Conservation (phyloP, 2,113 vertebrate species). For the Triplophysa dalaica region DNA sequence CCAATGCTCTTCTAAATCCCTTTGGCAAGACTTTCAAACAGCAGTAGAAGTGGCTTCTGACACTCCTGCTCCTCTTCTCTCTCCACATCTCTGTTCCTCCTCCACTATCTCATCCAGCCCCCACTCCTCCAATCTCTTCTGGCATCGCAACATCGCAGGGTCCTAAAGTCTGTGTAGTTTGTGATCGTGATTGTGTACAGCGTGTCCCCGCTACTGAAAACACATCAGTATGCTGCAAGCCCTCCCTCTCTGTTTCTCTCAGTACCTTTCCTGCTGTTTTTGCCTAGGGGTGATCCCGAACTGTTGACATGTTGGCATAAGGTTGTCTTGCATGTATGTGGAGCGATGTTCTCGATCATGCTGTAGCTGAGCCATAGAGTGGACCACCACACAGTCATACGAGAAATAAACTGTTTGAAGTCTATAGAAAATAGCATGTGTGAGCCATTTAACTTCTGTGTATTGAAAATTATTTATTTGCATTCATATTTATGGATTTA, state of each 20-base stretch:
- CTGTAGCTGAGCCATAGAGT: neutral
- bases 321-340: neutral
- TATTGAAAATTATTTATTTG: too few relatives aligned
- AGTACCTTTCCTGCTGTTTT: neutral
- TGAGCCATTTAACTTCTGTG: neutral
- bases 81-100: conserved; percentile 32
- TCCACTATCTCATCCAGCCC: conserved; percentile 42
- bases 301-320: neutral
- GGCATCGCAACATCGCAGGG: conserved; percentile 28
- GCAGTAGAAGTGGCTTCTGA: conserved; percentile 30
- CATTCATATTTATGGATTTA: too few relatives aligned
- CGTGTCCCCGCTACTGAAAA: neutral
- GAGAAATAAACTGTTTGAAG: neutral
- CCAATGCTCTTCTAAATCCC: conserved; percentile 40
- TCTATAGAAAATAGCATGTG: neutral
- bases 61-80: conserved; percentile 23
- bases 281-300: neutral
- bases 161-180: conserved; percentile 47
- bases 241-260: neutral
- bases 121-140: conserved; percentile 26
- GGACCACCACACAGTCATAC: neutral
- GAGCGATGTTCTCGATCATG: neutral
- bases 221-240: neutral
- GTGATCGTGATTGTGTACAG: neutral
- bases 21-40: conserved; percentile 43